These are phyloP conservation scores for Siniperca knerii DNA, from an alignment of 2,113 vertebrate species.

Conservation along the genomic window DNA sequence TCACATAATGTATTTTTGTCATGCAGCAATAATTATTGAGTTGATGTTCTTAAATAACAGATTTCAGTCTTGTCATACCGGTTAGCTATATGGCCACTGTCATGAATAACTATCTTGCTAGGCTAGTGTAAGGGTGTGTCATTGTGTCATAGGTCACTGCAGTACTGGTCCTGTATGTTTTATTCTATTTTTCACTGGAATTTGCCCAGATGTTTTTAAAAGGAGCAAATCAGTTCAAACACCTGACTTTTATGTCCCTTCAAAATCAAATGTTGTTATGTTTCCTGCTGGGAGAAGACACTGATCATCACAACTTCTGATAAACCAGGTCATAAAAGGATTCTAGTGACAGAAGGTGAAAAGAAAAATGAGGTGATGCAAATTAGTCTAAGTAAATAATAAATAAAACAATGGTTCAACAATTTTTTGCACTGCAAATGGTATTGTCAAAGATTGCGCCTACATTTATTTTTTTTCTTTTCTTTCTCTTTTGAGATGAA, in stretches of 20 bases:
- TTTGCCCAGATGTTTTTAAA: not conserved
- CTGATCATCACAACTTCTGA: not conserved
- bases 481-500: too few species aligned
- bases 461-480: not conserved
- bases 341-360: not conserved
- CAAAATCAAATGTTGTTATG: not conserved
- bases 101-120: not conserved
- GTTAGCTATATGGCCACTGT: not conserved
- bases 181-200: too few species aligned
- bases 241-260: not conserved
- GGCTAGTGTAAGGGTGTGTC: not conserved
- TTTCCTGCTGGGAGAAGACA: not conserved
- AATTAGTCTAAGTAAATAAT: too few species aligned
- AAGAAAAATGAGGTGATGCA: not conserved
- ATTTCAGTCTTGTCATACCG: not conserved
- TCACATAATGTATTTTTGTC: not conserved
- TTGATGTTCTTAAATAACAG: not conserved
- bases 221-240: not conserved
- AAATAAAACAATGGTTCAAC: too few species aligned
- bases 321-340: not conserved
- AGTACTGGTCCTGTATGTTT: too few species aligned
- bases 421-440: not conserved
- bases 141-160: too few species aligned
- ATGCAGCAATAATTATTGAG: not conserved
- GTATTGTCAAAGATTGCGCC: not conserved